Evolutionary conservation across 2,113 vertebrate species (phyloP).

Genomic region (Spheniscus mendiculus): DNA sequence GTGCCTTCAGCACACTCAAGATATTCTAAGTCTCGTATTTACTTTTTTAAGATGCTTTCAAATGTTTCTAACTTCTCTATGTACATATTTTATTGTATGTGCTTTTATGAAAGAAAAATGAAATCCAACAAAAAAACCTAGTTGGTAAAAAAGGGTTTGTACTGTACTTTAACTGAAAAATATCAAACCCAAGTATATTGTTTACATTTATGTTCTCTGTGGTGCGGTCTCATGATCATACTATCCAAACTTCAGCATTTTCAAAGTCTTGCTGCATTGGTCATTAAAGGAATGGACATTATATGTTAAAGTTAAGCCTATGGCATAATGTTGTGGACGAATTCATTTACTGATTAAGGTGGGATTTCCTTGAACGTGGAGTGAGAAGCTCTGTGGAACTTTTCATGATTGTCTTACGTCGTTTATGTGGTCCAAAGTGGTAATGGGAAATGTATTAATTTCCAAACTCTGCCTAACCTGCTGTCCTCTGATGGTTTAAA

Average conservation of each 20-base stretch:
- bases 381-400: not conserved
- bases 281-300: not conserved
- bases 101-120: constrained; percentile 40
- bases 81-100: constrained; percentile 56
- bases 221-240: not conserved
- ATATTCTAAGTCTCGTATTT: not conserved
- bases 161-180: constrained; percentile 1
- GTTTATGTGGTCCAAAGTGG: constrained; percentile 28
- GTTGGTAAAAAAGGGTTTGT: not conserved
- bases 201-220: constrained; percentile 56
- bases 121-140: not conserved
- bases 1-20: constrained; percentile 51
- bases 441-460: not conserved
- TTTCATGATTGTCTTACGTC: not conserved
- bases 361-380: not conserved
- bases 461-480: not conserved
- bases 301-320: not conserved
- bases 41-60: constrained; percentile 55
- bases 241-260: not conserved
- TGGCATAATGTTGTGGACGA: not conserved
- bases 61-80: constrained; percentile 52
- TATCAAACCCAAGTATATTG: constrained; percentile 2
- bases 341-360: not conserved
- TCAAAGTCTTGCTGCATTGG: not conserved
- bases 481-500: not conserved